phyloP scores from a whole-genome alignment of 2,113 vertebrate genomes.

The Elachura formosa region DNA sequence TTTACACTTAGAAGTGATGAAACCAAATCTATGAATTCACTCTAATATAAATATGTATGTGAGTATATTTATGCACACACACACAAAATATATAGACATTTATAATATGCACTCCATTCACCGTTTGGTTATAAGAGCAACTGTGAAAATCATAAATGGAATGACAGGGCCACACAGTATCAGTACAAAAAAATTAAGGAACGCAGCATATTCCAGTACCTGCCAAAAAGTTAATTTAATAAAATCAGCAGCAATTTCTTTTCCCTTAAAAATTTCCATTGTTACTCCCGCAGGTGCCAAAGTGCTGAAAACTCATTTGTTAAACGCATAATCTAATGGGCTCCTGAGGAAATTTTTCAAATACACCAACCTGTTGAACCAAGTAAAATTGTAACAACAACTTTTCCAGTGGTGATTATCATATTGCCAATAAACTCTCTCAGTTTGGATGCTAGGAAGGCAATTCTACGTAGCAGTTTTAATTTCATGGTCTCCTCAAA shows the following conservation, averaged over 20 bases:
- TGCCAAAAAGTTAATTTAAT: slow-evolving; percentile 40
- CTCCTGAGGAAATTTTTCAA: slow-evolving; percentile 8
- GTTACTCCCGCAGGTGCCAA: neutral
- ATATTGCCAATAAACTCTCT: slow-evolving; percentile 94
- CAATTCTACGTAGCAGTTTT: slow-evolving; percentile 85
- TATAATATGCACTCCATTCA: neutral
- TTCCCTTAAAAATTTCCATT: slow-evolving; percentile 10
- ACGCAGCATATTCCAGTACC: neutral
- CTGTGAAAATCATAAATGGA: neutral
- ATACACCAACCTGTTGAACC: slow-evolving; percentile 85
- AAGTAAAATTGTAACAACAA: slow-evolving; percentile 92
- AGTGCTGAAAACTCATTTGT: slow-evolving; percentile 25
- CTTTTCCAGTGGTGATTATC: slow-evolving; percentile 94
- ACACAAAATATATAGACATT: neutral
- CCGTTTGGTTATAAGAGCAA: neutral
- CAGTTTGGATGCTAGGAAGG: slow-evolving; percentile 82
- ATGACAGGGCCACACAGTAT: neutral
- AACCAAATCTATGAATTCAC: neutral
- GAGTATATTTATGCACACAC: neutral
- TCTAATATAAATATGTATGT: neutral
- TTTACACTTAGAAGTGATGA: neutral
- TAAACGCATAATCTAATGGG: neutral
- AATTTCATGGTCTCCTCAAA: slow-evolving; percentile 85
- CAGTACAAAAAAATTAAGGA: neutral
- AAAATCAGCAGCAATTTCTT: slow-evolving; percentile 49